Evolutionary conservation across 2,797 vertebrate genomes (phyloP).

Genomic region (Monodelphis domestica): DNA sequence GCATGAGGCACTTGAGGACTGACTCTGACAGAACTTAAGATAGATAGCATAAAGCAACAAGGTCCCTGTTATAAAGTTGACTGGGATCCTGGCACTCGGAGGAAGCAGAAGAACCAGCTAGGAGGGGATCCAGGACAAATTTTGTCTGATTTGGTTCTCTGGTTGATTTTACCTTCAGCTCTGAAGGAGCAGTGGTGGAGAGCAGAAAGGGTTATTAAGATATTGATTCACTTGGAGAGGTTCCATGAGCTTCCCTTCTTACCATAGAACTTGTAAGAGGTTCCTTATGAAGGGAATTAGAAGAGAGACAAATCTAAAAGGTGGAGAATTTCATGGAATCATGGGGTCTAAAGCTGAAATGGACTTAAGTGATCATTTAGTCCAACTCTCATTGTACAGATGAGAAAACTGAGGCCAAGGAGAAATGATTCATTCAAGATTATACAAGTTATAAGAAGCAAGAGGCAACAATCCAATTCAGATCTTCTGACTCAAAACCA

Average conservation of each 20-base stretch:
- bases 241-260: neutral
- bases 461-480: no score
- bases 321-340: neutral
- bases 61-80: neutral
- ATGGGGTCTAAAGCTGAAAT: neutral
- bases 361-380: neutral
- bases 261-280: neutral
- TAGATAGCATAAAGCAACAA: neutral
- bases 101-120: neutral
- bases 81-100: neutral
- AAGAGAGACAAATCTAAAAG: neutral
- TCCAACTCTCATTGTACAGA: no score
- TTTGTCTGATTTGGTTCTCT: neutral
- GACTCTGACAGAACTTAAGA: neutral
- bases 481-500: no score
- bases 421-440: no score
- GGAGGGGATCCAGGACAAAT: neutral
- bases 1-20: neutral
- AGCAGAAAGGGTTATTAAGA: neutral
- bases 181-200: neutral
- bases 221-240: neutral
- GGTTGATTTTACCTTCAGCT: neutral
- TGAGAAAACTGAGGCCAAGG: no score
- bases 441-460: no score
- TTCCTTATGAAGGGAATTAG: neutral